Evolutionary conservation across 2,113 vertebrate species (phyloP).

Genomic region (Phoxinus phoxinus): DNA sequence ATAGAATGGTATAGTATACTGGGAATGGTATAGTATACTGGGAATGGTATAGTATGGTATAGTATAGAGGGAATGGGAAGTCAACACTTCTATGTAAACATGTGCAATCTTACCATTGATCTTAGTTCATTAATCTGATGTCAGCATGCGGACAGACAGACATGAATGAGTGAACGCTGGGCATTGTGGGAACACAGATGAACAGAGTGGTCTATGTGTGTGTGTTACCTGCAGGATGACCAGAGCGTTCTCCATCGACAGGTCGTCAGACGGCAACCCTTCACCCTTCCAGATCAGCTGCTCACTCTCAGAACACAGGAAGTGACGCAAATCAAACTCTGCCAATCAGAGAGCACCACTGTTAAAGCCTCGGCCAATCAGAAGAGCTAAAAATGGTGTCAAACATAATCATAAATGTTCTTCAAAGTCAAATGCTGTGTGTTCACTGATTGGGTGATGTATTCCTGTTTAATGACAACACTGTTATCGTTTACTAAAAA

Average conservation of each 20-base stretch:
- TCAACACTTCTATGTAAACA: constrained; percentile 3
- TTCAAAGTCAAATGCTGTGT: neutral
- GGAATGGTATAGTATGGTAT: neutral
- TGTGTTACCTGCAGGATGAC: constrained; percentile 90
- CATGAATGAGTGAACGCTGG: neutral
- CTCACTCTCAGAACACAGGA: constrained; percentile 95
- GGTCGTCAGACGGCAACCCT: constrained; percentile 95
- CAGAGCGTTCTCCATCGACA: constrained; percentile 96
- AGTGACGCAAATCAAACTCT: constrained; percentile 92
- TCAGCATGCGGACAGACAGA: constrained; percentile 62
- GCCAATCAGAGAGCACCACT: constrained; percentile 8
- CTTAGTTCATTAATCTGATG: constrained; percentile 73
- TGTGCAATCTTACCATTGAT: constrained; percentile 70
- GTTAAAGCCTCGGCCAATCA: constrained; percentile 27
- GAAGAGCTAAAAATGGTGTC: neutral
- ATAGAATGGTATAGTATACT: no score
- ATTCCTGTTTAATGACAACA: neutral
- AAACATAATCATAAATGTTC: neutral
- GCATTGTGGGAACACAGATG: neutral
- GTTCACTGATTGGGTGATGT: neutral
- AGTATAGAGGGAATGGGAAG: neutral
- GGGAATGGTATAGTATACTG: neutral
- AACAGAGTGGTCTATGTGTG: neutral
- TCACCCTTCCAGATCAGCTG: constrained; percentile 98
- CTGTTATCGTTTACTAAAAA: neutral